These are phyloP conservation scores for Poecilobothrus nobilitatus DNA, from an alignment of 2,888 invertebrate species.

Conservation along the genomic window DNA sequence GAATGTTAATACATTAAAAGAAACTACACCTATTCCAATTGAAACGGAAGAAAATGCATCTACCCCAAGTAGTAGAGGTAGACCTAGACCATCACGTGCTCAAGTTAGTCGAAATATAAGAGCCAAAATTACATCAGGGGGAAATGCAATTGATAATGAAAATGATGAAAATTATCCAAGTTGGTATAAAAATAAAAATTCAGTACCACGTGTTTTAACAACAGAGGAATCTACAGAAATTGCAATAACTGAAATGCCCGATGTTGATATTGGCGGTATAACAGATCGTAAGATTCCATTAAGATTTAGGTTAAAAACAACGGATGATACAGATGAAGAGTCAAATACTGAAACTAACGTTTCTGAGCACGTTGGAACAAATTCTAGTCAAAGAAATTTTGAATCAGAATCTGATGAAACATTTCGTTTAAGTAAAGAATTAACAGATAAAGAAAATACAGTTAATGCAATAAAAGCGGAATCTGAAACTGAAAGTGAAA, in stretches of 20 bases:
- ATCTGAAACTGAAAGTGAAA: neutral
- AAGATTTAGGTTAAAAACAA: neutral
- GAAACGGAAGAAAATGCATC: neutral
- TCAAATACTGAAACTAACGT: neutral
- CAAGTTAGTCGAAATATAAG: neutral
- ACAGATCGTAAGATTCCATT: neutral
- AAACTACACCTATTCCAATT: neutral
- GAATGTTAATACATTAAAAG: no score
- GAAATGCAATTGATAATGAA: neutral
- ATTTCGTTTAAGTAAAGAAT: no score
- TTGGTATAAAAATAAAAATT: neutral
- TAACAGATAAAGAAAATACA: no score
- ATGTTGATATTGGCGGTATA: neutral
- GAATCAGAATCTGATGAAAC: no score
- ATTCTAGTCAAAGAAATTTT: no score
- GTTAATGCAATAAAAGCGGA: neutral
- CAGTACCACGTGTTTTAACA: neutral
- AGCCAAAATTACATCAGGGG: no score
- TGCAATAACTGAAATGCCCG: neutral
- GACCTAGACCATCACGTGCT: neutral
- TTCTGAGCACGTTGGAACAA: no score
- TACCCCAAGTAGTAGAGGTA: neutral
- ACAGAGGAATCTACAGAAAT: neutral
- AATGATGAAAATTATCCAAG: conserved; percentile 1
- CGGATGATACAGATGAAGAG: neutral